Evolutionary conservation across 2,888 invertebrate genomes (phyloP).

Genomic region (Cynaeus angustus): DNA sequence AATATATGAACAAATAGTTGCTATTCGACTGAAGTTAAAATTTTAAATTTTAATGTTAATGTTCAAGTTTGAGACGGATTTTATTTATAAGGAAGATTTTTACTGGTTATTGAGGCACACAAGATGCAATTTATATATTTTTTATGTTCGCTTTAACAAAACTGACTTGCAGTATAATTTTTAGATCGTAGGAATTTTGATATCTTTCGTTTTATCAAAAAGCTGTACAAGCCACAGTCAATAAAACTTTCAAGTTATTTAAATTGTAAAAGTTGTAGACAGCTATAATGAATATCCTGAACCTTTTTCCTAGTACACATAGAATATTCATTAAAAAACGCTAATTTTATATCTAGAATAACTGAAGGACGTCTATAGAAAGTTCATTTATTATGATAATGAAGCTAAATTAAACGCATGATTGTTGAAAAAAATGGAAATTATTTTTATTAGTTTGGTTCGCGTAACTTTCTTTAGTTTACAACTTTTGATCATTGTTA

Average conservation of each 20-base stretch:
- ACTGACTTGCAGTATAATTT: constrained; percentile 49
- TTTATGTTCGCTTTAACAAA: constrained; percentile 41
- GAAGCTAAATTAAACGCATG: too few species aligned
- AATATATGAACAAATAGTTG: constrained; percentile 47
- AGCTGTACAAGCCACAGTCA: constrained; percentile 34
- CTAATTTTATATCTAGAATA: too few species aligned
- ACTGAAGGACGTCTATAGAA: too few species aligned
- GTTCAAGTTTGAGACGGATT: constrained; percentile 44
- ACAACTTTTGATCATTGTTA: too few species aligned
- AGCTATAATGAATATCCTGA: too few species aligned
- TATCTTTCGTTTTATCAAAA: constrained; percentile 42
- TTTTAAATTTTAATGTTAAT: constrained; percentile 54
- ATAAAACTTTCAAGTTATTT: constrained; percentile 30
- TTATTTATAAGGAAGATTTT: constrained; percentile 43
- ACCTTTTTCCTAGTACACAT: too few species aligned
- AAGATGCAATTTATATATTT: constrained; percentile 36
- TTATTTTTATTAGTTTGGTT: too few species aligned
- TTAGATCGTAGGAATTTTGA: constrained; percentile 40
- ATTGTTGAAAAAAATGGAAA: too few species aligned
- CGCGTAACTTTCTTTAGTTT: too few species aligned
- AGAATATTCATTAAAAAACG: too few species aligned
- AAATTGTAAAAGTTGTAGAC: neutral
- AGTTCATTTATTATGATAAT: too few species aligned
- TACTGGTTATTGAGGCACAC: constrained; percentile 42
- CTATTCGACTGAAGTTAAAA: constrained; percentile 56